A percentile compares a stretch with the other conserved stretches of the same genome.
Conservation (phyloP, 2,797 vertebrate species). For the Agapornis canus region DNA sequence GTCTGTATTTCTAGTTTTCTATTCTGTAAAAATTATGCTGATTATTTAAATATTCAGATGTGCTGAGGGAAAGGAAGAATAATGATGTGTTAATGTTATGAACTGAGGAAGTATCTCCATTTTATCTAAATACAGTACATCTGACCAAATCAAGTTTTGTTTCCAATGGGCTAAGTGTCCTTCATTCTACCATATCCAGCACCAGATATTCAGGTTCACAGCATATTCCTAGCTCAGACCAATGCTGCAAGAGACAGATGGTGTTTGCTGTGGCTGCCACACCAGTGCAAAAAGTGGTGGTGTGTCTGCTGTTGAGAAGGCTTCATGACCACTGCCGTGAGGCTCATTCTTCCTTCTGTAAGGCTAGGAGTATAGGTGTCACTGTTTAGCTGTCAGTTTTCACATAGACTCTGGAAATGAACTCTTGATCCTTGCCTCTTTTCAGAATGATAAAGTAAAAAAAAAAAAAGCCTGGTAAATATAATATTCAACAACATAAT, state of each 20-base stretch:
- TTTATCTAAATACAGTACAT: not conserved
- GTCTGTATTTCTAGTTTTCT: not conserved
- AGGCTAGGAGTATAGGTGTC: too few species aligned
- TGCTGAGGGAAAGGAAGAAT: not conserved
- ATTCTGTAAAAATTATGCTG: not conserved
- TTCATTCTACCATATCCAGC: not conserved
- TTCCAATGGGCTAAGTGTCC: not conserved
- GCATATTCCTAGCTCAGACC: not conserved
- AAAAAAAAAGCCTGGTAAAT: not conserved
- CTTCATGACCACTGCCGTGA: not conserved
- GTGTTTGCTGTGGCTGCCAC: not conserved
- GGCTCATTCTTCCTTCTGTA: not conserved
- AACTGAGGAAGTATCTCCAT: not conserved
- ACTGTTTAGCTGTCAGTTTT: not conserved
- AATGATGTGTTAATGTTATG: not conserved
- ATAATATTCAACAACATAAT: not conserved
- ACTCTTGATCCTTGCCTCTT: not conserved
- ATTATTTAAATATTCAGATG: not conserved
- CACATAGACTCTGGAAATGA: not conserved
- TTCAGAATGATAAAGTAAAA: not conserved
- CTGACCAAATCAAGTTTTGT: not conserved
- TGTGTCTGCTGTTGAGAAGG: not conserved
- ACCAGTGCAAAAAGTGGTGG: not conserved
- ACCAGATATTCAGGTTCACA: not conserved
- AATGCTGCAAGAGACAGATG: not conserved